These are phyloP conservation scores for Avahi laniger DNA, from an alignment of 2,797 vertebrate genomes.

Conservation along the genomic window DNA sequence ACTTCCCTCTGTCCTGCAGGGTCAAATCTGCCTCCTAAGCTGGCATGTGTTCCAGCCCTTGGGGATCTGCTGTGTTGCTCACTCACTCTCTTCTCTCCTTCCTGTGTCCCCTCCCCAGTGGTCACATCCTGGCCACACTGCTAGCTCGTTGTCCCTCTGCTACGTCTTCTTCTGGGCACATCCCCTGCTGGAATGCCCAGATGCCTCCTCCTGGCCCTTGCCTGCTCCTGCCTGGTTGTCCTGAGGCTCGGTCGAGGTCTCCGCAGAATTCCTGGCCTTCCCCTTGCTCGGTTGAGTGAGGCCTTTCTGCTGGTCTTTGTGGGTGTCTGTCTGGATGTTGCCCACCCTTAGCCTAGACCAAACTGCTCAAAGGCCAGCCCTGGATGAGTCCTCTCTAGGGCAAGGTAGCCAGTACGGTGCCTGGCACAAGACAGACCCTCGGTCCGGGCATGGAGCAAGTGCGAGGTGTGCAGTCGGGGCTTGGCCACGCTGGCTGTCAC, in stretches of 20 bases:
- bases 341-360: background rate
- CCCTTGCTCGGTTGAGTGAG: background rate
- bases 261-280: background rate
- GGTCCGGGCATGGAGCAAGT: background rate
- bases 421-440: background rate
- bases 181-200: background rate
- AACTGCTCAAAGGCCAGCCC: background rate
- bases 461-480: background rate
- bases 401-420: background rate
- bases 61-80: background rate
- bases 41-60: background rate
- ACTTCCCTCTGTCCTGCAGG: background rate
- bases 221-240: background rate
- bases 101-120: background rate
- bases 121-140: background rate
- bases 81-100: background rate
- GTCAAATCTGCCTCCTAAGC: background rate
- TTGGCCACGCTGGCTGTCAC: background rate
- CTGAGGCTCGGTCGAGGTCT: background rate
- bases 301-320: accelerated
- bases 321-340: background rate
- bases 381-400: background rate
- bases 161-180: background rate
- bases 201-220: accelerated
- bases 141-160: background rate